These are phyloP conservation scores for Telmatochromis brichardi DNA, from an alignment of 2,113 vertebrate species.

Conservation along the genomic window DNA sequence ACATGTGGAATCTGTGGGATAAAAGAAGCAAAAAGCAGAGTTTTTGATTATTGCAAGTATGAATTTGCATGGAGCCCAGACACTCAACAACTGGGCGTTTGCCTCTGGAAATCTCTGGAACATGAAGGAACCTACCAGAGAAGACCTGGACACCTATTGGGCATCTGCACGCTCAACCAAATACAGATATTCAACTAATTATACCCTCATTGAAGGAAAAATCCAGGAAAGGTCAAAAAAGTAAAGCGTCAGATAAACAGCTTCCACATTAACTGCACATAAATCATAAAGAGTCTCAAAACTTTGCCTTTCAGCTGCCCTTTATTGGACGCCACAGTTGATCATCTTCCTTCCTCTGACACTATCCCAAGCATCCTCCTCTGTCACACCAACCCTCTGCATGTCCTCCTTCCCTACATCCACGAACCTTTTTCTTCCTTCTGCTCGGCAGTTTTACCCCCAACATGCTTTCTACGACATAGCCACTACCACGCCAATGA, in stretches of 20 bases:
- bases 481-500: not conserved
- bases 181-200: not conserved
- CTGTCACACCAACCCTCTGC: not conserved
- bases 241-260: not conserved
- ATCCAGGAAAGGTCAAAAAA: not conserved
- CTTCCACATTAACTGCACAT: not conserved
- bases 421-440: not conserved
- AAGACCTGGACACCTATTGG: not conserved
- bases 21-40: not conserved
- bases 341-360: not conserved
- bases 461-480: not conserved
- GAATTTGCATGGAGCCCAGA: not conserved
- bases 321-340: not conserved
- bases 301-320: not conserved
- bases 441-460: not conserved
- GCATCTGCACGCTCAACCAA: not conserved
- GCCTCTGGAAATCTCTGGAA: not conserved
- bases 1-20: constrained; percentile 71
- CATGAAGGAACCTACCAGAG: not conserved
- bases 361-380: not conserved
- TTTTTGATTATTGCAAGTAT: not conserved
- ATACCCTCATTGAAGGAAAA: not conserved
- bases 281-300: not conserved
- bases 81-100: not conserved
- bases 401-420: not conserved